Base-by-base conservation (phyloP, 1,140 invertebrate genomes). In the Heliconius nattereri region DNA sequence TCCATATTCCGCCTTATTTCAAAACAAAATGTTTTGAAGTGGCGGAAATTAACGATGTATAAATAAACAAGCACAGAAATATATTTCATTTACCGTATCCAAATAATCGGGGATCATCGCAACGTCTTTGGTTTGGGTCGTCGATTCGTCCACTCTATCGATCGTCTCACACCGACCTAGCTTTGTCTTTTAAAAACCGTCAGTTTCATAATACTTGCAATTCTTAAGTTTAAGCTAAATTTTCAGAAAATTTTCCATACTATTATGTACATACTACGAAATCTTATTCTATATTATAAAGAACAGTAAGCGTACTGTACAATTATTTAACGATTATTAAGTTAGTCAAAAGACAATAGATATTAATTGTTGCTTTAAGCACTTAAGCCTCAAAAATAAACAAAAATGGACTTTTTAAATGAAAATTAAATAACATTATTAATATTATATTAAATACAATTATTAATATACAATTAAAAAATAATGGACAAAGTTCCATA, bases 131-230 rank as follows among this genome's bases (percentile, higher is more conserved):
- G 83, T 88, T 88, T 85, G 85, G 87, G 79, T 80, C 79, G 85
- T 90, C 88, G 87, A 88, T 85, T 86, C 83, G 82, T 83, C 78
- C 81, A 71, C 79, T 71, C 72, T 88, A 88, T 89, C 84, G 87
- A 88, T 87, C 85, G 79, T 79, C 82, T 76, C 72, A 77, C 79
- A 40, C 74, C 75, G 76, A 81, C 74, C 60, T 66, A 66, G 80
- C 78, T 81, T 82, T 79, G 79, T 82, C 77, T 79, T 73, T 77
- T 81, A 77, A 80, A 81, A 84, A 78, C 78, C 70, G 75, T 71
- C 74, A 66, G 74, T 79, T 79, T 72, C 71, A 76, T 72, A 40
- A 76, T 72, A 79, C 71, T 37, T 23, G 52, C 35, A 76, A 19
- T 19, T 71, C 75, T 49, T 71, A 26, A 60, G 54, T 9, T 32